Percentiles rank a stretch among this genome's conserved stretches.
Conservation (phyloP, 2,797 vertebrate genomes). For the Loriculus beryllinus region DNA sequence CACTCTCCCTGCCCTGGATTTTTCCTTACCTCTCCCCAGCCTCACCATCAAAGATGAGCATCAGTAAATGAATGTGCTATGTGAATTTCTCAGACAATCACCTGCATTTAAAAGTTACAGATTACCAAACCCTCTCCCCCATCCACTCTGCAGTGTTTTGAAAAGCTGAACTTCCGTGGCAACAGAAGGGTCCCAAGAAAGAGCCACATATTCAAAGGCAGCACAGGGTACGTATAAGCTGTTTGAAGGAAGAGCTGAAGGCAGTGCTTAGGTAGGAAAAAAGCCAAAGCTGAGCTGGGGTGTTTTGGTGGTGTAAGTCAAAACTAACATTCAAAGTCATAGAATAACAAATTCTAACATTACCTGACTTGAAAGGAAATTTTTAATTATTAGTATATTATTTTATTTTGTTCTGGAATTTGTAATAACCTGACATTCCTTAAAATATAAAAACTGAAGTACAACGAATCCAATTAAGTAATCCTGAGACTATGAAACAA, state of each 20-base stretch:
- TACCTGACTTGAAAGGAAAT: conserved; percentile 12
- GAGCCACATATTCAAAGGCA: background rate
- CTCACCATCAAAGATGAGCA: background rate
- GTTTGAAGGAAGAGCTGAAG: conserved; percentile 1
- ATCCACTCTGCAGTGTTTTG: background rate
- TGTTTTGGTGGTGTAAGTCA: background rate
- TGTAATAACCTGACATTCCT: conserved; percentile 42
- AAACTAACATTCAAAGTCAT: background rate
- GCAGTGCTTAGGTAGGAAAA: background rate
- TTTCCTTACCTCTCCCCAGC: background rate
- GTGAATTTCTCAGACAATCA: background rate
- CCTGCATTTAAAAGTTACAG: background rate
- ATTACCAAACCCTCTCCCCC: background rate
- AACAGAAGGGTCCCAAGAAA: background rate
- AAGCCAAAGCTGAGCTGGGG: background rate
- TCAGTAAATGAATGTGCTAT: background rate
- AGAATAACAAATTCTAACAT: background rate
- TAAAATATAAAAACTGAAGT: conserved; percentile 18
- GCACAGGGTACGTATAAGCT: background rate
- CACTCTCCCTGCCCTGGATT: background rate
- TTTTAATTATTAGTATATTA: background rate
- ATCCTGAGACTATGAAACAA: conserved; percentile 13
- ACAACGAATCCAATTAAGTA: conserved; percentile 15
- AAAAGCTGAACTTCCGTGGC: background rate
- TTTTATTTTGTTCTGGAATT: background rate